Percentiles rank a stretch among this genome's conserved stretches.
Evolutionary conservation across 2,797 vertebrate species (phyloP).

Genomic region (Sphaeramia orbicularis): DNA sequence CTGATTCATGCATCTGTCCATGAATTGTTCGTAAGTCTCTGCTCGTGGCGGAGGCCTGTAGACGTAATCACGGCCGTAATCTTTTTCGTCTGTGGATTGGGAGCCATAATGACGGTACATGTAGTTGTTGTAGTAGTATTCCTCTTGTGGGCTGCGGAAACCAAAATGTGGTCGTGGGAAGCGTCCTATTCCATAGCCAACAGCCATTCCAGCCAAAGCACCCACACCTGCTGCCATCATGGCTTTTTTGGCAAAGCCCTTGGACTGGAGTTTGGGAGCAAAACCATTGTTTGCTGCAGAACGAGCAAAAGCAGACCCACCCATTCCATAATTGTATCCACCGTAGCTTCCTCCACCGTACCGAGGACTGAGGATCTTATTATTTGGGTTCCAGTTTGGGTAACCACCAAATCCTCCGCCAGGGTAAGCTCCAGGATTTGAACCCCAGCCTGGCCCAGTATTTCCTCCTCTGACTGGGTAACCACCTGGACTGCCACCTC

Average conservation of each 20-base stretch:
- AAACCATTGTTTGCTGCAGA: constrained; percentile 79
- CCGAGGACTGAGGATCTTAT: constrained; percentile 83
- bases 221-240: constrained; percentile 85
- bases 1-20: constrained; percentile 79
- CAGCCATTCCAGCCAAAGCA: constrained; percentile 83
- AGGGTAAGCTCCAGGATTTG: constrained; percentile 51
- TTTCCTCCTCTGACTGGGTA: constrained; percentile 18
- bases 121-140: constrained; percentile 84
- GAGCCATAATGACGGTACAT: constrained; percentile 81
- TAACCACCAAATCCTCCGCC: constrained; percentile 66
- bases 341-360: constrained; percentile 79
- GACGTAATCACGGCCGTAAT: constrained; percentile 78
- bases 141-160: constrained; percentile 80
- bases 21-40: constrained; percentile 75
- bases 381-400: constrained; percentile 85
- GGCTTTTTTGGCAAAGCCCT: constrained; percentile 84
- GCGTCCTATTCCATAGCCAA: constrained; percentile 85
- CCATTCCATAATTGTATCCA: constrained; percentile 64
- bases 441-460: constrained; percentile 11
- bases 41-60: constrained; percentile 73
- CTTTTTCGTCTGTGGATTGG: constrained; percentile 75
- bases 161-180: constrained; percentile 83
- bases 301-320: constrained; percentile 83
- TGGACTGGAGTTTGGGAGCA: constrained; percentile 67
- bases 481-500: constrained; percentile 57